Conservation (phyloP, 30 jellyfish, hydroid and myxozoan genomes). For the Aurelia aurita region DNA sequence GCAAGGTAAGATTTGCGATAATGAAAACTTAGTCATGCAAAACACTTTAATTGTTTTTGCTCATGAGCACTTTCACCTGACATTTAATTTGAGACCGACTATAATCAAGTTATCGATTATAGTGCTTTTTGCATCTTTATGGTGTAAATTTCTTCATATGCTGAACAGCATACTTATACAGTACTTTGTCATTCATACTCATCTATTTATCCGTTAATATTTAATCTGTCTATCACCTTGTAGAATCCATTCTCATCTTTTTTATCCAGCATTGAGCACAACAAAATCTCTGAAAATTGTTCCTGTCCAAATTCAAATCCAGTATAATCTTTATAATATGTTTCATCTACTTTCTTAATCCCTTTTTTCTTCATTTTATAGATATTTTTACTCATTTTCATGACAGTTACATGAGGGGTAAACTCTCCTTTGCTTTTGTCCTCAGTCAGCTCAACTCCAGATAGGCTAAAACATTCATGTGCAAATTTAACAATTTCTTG, state of each 20-base stretch:
- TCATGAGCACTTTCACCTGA: too few species aligned
- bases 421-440: constrained; percentile 27
- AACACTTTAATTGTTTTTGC: too few species aligned
- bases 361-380: constrained; percentile 66
- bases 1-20: too few species aligned
- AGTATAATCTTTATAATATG: constrained; percentile 8
- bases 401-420: constrained; percentile 75
- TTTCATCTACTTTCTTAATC: constrained; percentile 45
- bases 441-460: constrained; percentile 7
- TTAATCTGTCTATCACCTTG: constrained; percentile 50
- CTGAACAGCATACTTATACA: too few species aligned
- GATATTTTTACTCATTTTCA: constrained; percentile 67
- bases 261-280: constrained; percentile 75
- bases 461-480: too few species aligned
- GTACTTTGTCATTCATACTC: too few species aligned
- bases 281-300: constrained; percentile 41
- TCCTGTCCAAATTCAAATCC: constrained; percentile 52
- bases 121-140: too few species aligned
- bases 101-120: too few species aligned
- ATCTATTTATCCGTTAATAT: constrained; percentile 12
- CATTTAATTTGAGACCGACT: too few species aligned
- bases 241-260: constrained; percentile 69
- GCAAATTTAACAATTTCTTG: constrained; percentile 5
- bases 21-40: too few species aligned
- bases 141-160: too few species aligned